A percentile compares a stretch with the other conserved stretches of the same genome.
phyloP scores from a whole-genome alignment of 2,888 invertebrate species.

The Mesodorylaimus sp. region DNA sequence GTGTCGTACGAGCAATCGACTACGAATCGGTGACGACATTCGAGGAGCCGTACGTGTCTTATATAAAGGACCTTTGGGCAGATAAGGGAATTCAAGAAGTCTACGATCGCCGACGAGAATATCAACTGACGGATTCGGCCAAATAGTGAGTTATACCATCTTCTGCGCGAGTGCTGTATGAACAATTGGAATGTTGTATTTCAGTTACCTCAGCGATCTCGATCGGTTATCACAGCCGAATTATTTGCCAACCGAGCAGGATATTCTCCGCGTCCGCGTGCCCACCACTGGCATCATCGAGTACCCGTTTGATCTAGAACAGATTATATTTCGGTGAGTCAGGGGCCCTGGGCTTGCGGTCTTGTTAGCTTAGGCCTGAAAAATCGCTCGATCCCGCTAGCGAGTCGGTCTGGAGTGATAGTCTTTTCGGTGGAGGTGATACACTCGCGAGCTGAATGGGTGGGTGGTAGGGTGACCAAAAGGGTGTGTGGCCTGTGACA shows the following conservation, averaged over 20 bases:
- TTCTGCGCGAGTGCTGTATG: not conserved
- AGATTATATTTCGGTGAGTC: constrained; percentile 95
- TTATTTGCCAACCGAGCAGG: constrained; percentile 98
- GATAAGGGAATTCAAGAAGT: constrained; percentile 96
- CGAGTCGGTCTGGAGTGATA: no score
- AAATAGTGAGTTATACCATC: constrained; percentile 64
- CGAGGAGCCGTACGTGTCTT: constrained; percentile 88
- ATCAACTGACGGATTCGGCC: constrained; percentile 98
- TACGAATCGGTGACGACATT: constrained; percentile 98
- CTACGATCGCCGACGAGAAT: constrained; percentile 95
- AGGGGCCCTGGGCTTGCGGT: no score
- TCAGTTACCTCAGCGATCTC: constrained; percentile 95
- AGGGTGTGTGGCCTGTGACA: no score
- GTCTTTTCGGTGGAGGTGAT: no score
- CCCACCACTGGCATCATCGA: constrained; percentile 99
- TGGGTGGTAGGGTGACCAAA: no score
- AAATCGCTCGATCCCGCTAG: no score
- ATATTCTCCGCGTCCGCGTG: constrained; percentile 96
- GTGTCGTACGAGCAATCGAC: constrained; percentile 83
- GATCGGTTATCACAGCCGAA: constrained; percentile 85
- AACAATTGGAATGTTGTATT: constrained; percentile 31
- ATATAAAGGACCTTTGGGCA: constrained; percentile 86
- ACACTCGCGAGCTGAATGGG: no score
- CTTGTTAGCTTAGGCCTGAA: no score
- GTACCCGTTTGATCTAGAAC: constrained; percentile 99